Conservation (phyloP, 2,797 vertebrate species). For the Apogon talboti region DNA sequence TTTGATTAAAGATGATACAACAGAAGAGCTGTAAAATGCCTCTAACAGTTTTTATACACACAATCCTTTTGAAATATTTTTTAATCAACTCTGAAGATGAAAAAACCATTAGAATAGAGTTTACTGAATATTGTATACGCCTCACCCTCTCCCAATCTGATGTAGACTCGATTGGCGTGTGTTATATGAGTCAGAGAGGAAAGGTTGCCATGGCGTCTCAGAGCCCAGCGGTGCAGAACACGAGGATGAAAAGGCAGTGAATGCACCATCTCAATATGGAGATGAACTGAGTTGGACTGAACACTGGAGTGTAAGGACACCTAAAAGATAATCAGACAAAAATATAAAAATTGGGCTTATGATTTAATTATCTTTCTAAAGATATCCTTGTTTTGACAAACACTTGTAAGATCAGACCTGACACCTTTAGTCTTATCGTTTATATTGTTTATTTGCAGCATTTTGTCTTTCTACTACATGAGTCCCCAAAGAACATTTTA, state of each 20-base stretch:
- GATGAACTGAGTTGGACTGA: constrained; percentile 42
- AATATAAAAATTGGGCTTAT: background rate
- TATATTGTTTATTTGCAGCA: no score
- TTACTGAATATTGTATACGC: background rate
- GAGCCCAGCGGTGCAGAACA: constrained; percentile 79
- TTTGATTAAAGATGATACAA: no score
- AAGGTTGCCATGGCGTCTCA: constrained; percentile 73
- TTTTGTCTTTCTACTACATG: no score
- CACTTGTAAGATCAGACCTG: no score
- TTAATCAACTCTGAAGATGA: no score
- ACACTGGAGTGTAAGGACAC: constrained; percentile 75
- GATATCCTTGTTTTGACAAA: no score
- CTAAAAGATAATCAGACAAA: constrained; percentile 45
- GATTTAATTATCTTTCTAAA: background rate
- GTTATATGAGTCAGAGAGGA: constrained; percentile 81
- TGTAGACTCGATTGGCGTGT: constrained; percentile 75
- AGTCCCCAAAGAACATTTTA: no score
- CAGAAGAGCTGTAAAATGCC: no score
- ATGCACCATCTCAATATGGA: constrained; percentile 52
- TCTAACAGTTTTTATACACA: no score
- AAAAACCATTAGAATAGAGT: no score
- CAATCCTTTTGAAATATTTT: no score
- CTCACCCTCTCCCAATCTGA: constrained; percentile 83
- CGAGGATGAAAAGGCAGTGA: constrained; percentile 72
- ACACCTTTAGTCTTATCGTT: no score